These are phyloP conservation scores for Odontomachus brunneus DNA, from an alignment of 1,140 invertebrate species.

Conservation along the genomic window DNA sequence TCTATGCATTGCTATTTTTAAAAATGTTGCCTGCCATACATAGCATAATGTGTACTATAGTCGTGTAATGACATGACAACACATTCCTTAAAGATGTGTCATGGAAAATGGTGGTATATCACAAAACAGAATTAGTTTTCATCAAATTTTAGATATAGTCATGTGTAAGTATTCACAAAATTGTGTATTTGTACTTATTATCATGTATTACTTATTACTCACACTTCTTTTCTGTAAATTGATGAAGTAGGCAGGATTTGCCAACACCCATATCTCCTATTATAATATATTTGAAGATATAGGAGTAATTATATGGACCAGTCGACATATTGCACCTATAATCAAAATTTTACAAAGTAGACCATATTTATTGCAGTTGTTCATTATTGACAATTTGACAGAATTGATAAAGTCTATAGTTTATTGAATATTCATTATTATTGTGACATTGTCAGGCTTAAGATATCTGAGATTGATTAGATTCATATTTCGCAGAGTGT, in stretches of 20 bases:
- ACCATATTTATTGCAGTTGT: neutral
- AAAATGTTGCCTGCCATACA: neutral
- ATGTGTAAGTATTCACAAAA: neutral
- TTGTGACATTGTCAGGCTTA: neutral
- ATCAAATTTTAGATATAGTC: neutral
- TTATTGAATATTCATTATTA: neutral
- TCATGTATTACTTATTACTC: conserved; percentile 85
- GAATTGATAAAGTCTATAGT: neutral
- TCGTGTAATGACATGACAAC: neutral
- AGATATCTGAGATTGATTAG: conserved; percentile 15
- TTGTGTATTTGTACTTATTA: neutral
- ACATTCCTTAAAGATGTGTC: conserved; percentile 1
- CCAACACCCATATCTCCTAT: conserved; percentile 99
- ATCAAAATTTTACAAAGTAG: conserved; percentile 49
- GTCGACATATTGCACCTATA: conserved; percentile 90
- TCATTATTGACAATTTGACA: conserved; percentile 10
- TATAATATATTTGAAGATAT: conserved; percentile 99
- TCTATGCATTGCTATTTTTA: neutral
- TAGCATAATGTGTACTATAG: neutral
- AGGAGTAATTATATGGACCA: conserved; percentile 99
- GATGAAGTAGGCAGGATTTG: conserved; percentile 99
- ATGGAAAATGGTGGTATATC: conserved; percentile 1
- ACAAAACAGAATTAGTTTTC: conserved; percentile 1
- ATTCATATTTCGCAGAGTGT: neutral
- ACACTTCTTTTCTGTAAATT: conserved; percentile 99